Evolutionary conservation across 2,797 vertebrate species (phyloP), one percentile per base, ranked within the genome.

Genomic region (Sebastes glaucus): DNA sequence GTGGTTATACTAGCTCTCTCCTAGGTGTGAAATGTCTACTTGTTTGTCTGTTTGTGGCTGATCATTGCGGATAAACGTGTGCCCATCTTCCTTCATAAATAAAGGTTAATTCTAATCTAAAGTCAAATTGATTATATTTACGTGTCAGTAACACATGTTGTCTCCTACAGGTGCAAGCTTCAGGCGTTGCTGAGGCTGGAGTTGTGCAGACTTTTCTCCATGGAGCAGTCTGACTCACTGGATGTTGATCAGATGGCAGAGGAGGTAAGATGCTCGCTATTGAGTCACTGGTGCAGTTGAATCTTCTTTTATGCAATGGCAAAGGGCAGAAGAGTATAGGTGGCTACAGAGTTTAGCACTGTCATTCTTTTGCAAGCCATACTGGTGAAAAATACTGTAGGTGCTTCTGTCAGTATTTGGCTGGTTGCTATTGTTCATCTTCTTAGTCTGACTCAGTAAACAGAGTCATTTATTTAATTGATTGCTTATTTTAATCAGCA

Each of bases 121-220:
- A 22, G 2, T 68, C 3, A 23, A 14, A 23, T 68, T 4, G 16
- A 2, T 35, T 62, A 14, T 22, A n/a, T 71, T 35, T 18, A 60
- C 6, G 3, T 11, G 8, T 67, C 23, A 59, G 10, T 84, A 80
- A 83, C 66, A 27, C 11, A 1, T 3, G 10, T 28, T 71, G 3
- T 89, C 16, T 78, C 25, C 11, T 80, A 33, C 64, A 99, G 99
- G 92, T 99, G 97, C 87, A 95, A 96, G 82, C 94, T 99, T 16
- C 99, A 99, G 90, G 96, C 96, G 0, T 85, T 97, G 83, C 86
- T 99, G 60, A 96, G 97, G 80, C 90, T 99, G 70, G 97, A 99
- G 91, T 70, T 98, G 75, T 98, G 96, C 86, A 91, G 91, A 65
- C 96, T 95, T 77, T 93, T 94, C 80, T 93, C 96, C 52, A 90